A percentile compares a stretch with the other conserved stretches of the same genome.
phyloP scores from a whole-genome alignment of 2,797 vertebrate species.

The Spizella passerina region DNA sequence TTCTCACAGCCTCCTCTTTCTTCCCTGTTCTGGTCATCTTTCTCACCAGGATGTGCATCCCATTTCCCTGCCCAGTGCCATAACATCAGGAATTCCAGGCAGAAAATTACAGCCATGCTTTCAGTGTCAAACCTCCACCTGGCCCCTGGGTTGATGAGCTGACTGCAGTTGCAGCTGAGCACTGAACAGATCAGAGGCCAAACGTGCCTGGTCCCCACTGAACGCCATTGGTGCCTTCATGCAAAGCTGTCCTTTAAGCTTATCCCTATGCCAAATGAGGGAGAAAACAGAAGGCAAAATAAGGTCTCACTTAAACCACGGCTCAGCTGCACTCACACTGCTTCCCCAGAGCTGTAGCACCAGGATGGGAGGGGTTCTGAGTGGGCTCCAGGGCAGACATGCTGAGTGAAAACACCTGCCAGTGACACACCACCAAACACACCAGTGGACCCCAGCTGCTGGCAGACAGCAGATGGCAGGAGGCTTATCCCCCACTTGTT shows the following conservation, averaged over 20 bases:
- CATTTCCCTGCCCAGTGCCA: background rate
- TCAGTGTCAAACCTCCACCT: background rate
- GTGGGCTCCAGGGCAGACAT: background rate
- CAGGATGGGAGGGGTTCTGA: background rate
- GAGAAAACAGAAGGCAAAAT: background rate
- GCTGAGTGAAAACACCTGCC: background rate
- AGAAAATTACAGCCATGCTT: background rate
- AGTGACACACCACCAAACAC: background rate
- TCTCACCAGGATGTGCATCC: background rate
- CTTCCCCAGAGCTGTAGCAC: background rate
- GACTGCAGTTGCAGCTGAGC: background rate
- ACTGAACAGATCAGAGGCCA: background rate
- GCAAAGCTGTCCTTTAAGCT: background rate
- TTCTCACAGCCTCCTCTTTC: background rate
- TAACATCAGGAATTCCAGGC: background rate
- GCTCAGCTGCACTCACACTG: background rate
- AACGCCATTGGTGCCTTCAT: background rate
- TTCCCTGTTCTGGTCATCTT: background rate
- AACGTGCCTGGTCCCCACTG: background rate
- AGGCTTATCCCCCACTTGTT: background rate
- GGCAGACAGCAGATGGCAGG: background rate
- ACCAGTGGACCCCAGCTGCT: background rate
- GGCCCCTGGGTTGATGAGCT: background rate
- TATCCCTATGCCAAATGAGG: background rate
- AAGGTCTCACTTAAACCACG: background rate